Percentiles rank a stretch among this genome's conserved stretches.
Conservation (phyloP, 2,113 vertebrate species). For the Glaucidium brasilianum region DNA sequence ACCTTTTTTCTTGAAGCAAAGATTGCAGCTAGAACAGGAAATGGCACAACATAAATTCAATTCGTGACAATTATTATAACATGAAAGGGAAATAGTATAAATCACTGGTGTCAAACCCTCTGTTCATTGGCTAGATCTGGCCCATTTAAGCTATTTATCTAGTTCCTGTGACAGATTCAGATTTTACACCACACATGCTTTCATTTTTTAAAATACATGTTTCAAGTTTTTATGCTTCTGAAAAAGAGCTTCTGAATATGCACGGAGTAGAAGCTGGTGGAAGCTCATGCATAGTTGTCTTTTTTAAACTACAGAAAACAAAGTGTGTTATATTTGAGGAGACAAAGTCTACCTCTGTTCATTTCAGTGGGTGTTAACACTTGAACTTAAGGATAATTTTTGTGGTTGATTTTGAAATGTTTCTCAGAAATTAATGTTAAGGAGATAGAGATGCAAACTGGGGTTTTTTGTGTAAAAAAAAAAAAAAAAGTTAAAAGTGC, state of each 20-base stretch:
- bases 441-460: neutral
- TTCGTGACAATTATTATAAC: slow-evolving; percentile 68
- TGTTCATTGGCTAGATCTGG: slow-evolving; percentile 50
- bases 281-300: neutral
- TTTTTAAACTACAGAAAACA: neutral
- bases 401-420: neutral
- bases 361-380: neutral
- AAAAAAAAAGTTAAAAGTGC: neutral
- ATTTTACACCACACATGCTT: slow-evolving; percentile 43
- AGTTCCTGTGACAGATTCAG: slow-evolving; percentile 25
- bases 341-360: neutral
- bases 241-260: slow-evolving; percentile 42
- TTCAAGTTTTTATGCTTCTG: slow-evolving; percentile 33
- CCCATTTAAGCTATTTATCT: slow-evolving; percentile 57
- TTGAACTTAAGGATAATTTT: neutral
- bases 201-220: slow-evolving; percentile 27
- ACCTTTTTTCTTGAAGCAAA: slow-evolving; percentile 55
- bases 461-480: neutral
- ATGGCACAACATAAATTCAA: slow-evolving; percentile 68
- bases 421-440: neutral
- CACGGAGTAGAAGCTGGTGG: neutral
- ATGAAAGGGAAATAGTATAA: slow-evolving; percentile 68
- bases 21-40: slow-evolving; percentile 65
- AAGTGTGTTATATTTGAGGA: neutral
- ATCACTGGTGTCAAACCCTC: slow-evolving; percentile 55